Percentiles rank a stretch among this genome's conserved stretches.
phyloP scores from a whole-genome alignment of 2,888 invertebrate genomes.

The Incurvaria masculella region DNA sequence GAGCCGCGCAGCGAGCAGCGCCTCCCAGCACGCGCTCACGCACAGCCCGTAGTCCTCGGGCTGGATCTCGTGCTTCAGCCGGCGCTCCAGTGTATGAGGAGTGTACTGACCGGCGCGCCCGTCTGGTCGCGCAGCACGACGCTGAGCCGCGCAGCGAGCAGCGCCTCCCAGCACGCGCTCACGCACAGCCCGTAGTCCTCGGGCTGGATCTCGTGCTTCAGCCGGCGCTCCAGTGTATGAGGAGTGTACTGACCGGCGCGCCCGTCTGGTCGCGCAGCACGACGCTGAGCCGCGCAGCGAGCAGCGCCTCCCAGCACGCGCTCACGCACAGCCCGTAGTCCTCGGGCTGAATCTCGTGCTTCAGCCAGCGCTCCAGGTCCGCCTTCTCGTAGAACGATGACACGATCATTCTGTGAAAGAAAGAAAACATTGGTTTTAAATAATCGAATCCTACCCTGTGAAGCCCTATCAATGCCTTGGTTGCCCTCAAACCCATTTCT shows the following conservation, averaged over 20 bases:
- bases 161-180: constrained; percentile 64
- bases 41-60: constrained; percentile 67
- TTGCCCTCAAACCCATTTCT: too few relatives aligned
- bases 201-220: constrained; percentile 64
- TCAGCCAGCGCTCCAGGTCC: constrained; percentile 77
- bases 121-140: too few relatives aligned
- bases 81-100: constrained; percentile 79
- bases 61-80: constrained; percentile 67
- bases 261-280: constrained; percentile 56
- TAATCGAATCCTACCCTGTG: too few relatives aligned
- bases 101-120: too few relatives aligned
- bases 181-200: constrained; percentile 69
- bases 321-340: constrained; percentile 70
- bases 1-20: constrained; percentile 64
- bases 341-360: constrained; percentile 61
- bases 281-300: constrained; percentile 72
- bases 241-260: neutral
- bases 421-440: neutral
- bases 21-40: constrained; percentile 66
- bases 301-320: constrained; percentile 65
- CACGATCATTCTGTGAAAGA: constrained; percentile 66
- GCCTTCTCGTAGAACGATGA: constrained; percentile 85
- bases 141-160: constrained; percentile 70
- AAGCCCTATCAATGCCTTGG: too few relatives aligned
- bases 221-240: constrained; percentile 77